Base-by-base conservation (phyloP, 2,113 vertebrate genomes). In the Dipodomys spectabilis region DNA sequence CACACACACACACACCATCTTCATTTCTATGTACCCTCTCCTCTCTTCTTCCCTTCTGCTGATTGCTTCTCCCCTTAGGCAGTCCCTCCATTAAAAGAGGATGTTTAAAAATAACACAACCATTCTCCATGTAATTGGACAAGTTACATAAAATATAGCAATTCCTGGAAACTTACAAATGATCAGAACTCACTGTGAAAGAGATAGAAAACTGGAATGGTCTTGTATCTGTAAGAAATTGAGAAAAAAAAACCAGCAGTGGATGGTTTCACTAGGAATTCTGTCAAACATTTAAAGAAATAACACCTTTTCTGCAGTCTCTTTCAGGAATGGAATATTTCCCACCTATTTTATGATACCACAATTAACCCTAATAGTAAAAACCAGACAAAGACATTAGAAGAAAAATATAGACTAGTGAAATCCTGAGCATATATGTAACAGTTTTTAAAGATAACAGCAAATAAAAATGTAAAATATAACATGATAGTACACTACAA, bases 271-370 rank as follows among this genome's bases (percentile, higher is more conserved):
- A 72, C 27, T 85, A 44, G 18, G 1, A 87, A 68, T 87, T 82
- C 44, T 81, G 19, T 11, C n/a, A 86, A 69, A 88, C 60, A 93
- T 64, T 95, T 88, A 79, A 95, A 93, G 45, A 86, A 94, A 49
- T 85, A 81, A 30, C 12, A 57, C 62, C 27, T 57, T 2, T 81
- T 90, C 23, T 92, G n/a, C 18, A 32, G 1, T 64, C 77, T 86
- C 22, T 78, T 82, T 93, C 67, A 90, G 71, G 92, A 92, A 88
- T 75, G 57, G 72, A 78, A 62, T 23, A 69, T 49, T 72, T 88
- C 45, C 53, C 53, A 84, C 25, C 45, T 80, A 23, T 39, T 57
- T 80, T 71, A 22, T 72, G 64, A 95, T 45, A 53, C 2, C 69
- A 49, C 18, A 25, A 32, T 92, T 88, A 67, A 28, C 28, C 53